Evolutionary conservation across 2,113 vertebrate species (phyloP).

Genomic region (Hirundichthys speculiger): DNA sequence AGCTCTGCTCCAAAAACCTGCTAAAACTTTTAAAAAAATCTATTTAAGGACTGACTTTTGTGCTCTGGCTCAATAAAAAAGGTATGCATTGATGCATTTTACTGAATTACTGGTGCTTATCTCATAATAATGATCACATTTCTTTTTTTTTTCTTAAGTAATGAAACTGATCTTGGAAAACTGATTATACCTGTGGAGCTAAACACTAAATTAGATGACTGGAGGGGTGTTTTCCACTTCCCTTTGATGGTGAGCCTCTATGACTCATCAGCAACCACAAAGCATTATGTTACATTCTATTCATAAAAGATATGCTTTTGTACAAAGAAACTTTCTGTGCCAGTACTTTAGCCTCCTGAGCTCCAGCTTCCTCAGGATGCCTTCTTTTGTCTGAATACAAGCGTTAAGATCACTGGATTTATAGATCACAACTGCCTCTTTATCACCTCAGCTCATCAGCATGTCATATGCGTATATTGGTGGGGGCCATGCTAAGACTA

Average conservation of each 20-base stretch:
- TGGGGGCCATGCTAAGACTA: conserved; percentile 9
- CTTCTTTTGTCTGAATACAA: conserved; percentile 13
- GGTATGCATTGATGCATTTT: too few relatives aligned
- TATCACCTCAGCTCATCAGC: conserved; percentile 6
- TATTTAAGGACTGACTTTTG: too few relatives aligned
- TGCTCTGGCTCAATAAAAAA: too few relatives aligned
- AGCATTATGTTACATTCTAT: too few relatives aligned
- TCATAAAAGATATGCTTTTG: too few relatives aligned
- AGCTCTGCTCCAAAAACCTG: too few relatives aligned
- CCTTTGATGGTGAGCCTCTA: conserved; percentile 15
- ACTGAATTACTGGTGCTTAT: background rate
- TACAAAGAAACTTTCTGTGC: too few relatives aligned
- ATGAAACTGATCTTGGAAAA: too few relatives aligned
- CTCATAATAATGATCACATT: background rate
- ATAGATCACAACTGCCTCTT: conserved; percentile 14
- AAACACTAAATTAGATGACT: background rate
- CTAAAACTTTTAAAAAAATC: too few relatives aligned
- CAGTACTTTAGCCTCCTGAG: too few relatives aligned
- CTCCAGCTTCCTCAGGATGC: background rate
- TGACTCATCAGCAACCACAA: conserved; percentile 59
- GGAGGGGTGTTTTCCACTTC: background rate
- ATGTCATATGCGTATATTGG: background rate
- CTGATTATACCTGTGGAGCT: background rate
- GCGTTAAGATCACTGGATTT: conserved; percentile 25
- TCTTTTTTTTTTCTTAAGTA: background rate